Evolutionary conservation across 2,888 invertebrate species (phyloP).

Genomic region (Smittia sp.): DNA sequence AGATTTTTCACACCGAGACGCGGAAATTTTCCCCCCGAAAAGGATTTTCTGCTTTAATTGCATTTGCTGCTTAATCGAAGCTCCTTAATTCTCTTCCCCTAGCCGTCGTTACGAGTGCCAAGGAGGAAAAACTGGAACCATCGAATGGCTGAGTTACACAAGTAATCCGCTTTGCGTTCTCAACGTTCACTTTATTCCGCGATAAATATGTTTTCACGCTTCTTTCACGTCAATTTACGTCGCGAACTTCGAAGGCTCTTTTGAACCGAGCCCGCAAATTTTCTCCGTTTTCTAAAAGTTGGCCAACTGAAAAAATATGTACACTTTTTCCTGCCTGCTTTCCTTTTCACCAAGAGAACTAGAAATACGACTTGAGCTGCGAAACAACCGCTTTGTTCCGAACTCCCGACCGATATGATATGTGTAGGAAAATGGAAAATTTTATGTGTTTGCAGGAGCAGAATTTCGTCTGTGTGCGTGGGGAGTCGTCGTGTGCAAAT

Average conservation of each 20-base stretch:
- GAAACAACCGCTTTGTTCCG: conserved; percentile 42
- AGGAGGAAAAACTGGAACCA: not conserved
- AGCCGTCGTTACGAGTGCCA: not conserved
- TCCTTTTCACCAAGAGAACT: conserved; percentile 35
- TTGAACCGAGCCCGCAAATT: conserved; percentile 6
- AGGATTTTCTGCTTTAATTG: not conserved
- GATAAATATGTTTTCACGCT: not conserved
- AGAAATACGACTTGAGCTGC: conserved; percentile 32
- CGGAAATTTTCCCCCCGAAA: not conserved
- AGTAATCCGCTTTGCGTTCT: conserved; percentile 23
- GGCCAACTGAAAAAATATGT: conserved; percentile 33
- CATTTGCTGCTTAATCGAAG: not conserved
- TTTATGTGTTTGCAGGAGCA: conserved; percentile 35
- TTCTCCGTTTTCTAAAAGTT: conserved; percentile 5
- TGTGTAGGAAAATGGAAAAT: conserved; percentile 40
- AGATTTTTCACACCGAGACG: conserved; percentile 1
- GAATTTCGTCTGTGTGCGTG: not conserved
- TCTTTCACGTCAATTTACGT: conserved; percentile 23
- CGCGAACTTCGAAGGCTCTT: not conserved
- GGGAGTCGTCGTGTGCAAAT: not conserved
- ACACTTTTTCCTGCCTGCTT: conserved; percentile 32
- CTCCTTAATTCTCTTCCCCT: conserved; percentile 21
- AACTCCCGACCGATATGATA: conserved; percentile 40
- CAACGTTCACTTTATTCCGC: not conserved
- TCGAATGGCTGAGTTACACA: conserved; percentile 30